Evolutionary conservation across 2,113 vertebrate genomes (phyloP), one percentile per base, ranked within the genome.

Genomic region (Mandrillus leucophaeus): DNA sequence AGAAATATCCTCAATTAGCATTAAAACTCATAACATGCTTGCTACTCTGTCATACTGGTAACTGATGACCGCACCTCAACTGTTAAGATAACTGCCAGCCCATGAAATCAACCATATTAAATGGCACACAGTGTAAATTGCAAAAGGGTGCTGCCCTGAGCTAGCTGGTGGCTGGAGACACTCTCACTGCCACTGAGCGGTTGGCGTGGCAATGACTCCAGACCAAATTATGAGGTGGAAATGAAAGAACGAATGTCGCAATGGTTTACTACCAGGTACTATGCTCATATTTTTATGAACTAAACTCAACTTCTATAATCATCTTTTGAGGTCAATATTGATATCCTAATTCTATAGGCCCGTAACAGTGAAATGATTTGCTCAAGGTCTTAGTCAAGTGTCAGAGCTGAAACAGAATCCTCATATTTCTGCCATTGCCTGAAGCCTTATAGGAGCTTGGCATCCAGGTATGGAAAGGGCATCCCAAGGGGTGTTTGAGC

Each of bases 291-390:
- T 81, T 97, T 95, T n/a, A 96, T 75, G 75, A 97, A 89, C 11
- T 79, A 78, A 93, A 87, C 59, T 96, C 83, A 88, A 92, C 95
- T 96, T 96, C 79, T n/a, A 80, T 30, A 88, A 81, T 25, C 30
- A 85, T 81, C 25, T 88, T 97, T 22, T 96, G 81, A 97, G 13
- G 35, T 96, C 94, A 76, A 66, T 94, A 94, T 50, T 93, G 38
- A 35, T 35, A 83, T 90, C 50, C 57, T 93, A 97, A 85, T 94
- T 95, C 38, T 43, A 5, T 43, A 88, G 94, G 27, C n/a, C 82
- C 16, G 4, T 59, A 86, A 90, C 23, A 92, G 64, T 94, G 25
- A 92, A 78, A 95, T 57, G 64, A 90, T 75, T 94, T 96, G 27
- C 50, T 79, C 66, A 96, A 88, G 22, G 48, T 72, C 50, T 88